Evolutionary conservation across 1,140 invertebrate species (phyloP).

Genomic region (Sipha flava): DNA sequence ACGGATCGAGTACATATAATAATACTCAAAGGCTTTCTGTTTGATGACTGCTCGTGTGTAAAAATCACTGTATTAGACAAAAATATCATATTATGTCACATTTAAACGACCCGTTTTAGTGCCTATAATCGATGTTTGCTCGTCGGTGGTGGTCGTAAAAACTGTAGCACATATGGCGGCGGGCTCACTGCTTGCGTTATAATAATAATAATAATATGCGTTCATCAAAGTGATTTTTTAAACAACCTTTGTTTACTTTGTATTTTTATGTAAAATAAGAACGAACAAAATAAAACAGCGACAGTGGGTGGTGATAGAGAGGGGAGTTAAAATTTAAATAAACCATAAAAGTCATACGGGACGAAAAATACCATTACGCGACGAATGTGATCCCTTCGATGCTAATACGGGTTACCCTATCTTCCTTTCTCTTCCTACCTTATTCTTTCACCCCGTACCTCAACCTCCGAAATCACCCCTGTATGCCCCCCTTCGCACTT

Average conservation of each 20-base stretch:
- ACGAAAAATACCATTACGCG: constrained; percentile 13
- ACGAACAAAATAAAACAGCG: not conserved
- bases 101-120: too few species aligned
- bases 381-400: constrained; percentile 11
- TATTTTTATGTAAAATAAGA: not conserved
- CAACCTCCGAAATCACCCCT: too few species aligned
- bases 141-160: not conserved
- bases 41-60: too few species aligned
- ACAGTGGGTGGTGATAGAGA: not conserved
- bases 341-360: constrained; percentile 6
- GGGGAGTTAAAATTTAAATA: constrained; percentile 29
- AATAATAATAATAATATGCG: not conserved
- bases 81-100: too few species aligned
- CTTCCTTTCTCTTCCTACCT: not conserved
- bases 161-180: not conserved
- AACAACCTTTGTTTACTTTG: not conserved
- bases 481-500: too few species aligned
- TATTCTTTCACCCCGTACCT: too few species aligned
- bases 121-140: not conserved
- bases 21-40: too few species aligned
- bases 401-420: not conserved
- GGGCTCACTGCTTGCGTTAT: not conserved
- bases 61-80: too few species aligned
- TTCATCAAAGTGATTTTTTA: constrained; percentile 16
- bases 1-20: too few species aligned